Base-by-base conservation (phyloP, 2,888 invertebrate species). In the Aquatica leii region DNA sequence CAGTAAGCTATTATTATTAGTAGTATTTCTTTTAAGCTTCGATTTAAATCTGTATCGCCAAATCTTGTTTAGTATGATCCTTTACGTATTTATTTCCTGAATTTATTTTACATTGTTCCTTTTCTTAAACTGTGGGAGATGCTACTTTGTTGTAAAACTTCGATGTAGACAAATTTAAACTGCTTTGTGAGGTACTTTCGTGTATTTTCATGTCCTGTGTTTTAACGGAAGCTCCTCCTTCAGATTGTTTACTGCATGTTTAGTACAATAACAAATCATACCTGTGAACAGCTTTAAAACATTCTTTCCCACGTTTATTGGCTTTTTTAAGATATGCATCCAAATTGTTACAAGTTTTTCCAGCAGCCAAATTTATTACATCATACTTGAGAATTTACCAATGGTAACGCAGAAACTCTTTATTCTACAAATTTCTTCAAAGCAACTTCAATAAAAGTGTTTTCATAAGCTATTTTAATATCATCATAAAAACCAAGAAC, bases 331-430 rank as follows among this genome's bases (percentile, higher is more conserved):
- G 84, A 0, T 97, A 90, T 59, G 98, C 93, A 81, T 97, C 97
- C 79, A 98, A 85, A 82, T 98, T 94, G 84, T 96, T 97, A 84
- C 98, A 98, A 12, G 97, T 97, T 84, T 97, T 97, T 83, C 97
- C 97, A 56, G 97, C 97, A 54, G 98, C 98, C 83, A 98, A 85
- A 84, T 97, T 97, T n/a, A 98, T 97, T 76, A 98, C 98, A 86
- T 98, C 99, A 84, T 59, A 95, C 94, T 67, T 95, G 90, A 6
- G 86, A 77, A 81, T 98, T 97, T 18, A 98, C 89, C 57, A 98
- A 89, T 9, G 98, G 98, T 73, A 98, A 84, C 15, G 98, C 98
- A 0, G 97, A 98, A 15, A 98, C 96, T 75, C 98, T 88, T 76
- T 96, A 87, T 77, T 95, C 95, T 49, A 98, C 94, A 82, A 99